phyloP scores from a whole-genome alignment of 2,888 invertebrate genomes.

The Pristionchus maxplancki region DNA sequence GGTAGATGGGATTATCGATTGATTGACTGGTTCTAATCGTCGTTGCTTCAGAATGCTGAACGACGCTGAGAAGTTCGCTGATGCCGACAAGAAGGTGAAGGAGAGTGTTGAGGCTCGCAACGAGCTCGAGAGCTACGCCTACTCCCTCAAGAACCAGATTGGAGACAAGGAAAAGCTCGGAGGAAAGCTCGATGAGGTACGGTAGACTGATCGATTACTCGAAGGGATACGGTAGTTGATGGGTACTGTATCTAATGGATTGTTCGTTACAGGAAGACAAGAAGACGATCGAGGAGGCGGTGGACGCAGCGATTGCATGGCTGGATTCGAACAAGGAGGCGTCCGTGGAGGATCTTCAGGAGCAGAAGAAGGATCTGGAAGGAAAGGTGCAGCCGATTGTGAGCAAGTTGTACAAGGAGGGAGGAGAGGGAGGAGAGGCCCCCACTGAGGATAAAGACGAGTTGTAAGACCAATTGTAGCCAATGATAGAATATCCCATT shows the following conservation, averaged over 20 bases:
- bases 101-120: constrained; percentile 87
- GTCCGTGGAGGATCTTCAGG: constrained; percentile 50
- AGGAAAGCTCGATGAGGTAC: constrained; percentile 84
- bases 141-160: constrained; percentile 93
- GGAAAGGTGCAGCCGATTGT: constrained; percentile 97
- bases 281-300: constrained; percentile 92
- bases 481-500: constrained; percentile 28
- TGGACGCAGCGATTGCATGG: constrained; percentile 98
- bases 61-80: constrained; percentile 98
- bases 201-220: background rate
- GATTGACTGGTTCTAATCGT: constrained; percentile 69
- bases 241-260: background rate
- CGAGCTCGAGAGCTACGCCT: constrained; percentile 96
- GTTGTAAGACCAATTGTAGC: constrained; percentile 62
- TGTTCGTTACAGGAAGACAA: constrained; percentile 85
- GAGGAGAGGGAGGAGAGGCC: constrained; percentile 58
- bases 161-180: constrained; percentile 97
- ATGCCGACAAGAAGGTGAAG: constrained; percentile 93
- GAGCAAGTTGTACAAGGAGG: constrained; percentile 89
- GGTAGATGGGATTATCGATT: no score
- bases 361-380: constrained; percentile 85
- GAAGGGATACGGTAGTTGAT: background rate
- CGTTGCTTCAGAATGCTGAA: constrained; percentile 89
- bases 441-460: constrained; percentile 74
- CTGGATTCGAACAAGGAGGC: constrained; percentile 88